Conservation (phyloP, 2,797 vertebrate genomes). For the Babyrousa celebensis region DNA sequence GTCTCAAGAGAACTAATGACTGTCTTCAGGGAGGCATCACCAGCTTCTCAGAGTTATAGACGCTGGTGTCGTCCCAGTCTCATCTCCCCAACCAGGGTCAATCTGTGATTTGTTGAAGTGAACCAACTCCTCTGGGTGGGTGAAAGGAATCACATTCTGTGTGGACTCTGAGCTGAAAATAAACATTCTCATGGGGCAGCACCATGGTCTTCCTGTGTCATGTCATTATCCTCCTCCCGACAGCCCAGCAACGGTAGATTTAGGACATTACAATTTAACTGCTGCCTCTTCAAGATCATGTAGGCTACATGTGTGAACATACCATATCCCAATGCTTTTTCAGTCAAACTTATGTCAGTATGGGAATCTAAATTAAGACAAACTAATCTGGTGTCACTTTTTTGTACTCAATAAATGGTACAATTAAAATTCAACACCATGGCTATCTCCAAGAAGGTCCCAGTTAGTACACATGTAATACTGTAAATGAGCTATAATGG, state of each 20-base stretch:
- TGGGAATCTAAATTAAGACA: slow-evolving; percentile 4
- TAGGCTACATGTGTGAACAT: neutral
- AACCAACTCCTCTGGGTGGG: neutral
- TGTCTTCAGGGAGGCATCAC: neutral
- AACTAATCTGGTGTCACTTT: neutral
- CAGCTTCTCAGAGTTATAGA: neutral
- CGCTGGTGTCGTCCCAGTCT: neutral
- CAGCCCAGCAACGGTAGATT: neutral
- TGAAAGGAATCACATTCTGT: neutral
- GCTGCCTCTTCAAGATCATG: neutral
- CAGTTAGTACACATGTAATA: neutral
- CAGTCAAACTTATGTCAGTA: neutral
- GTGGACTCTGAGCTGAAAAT: neutral
- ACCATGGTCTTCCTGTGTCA: neutral
- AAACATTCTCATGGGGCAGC: neutral
- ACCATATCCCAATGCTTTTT: neutral
- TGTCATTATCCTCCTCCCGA: neutral
- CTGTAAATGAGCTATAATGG: too few relatives aligned
- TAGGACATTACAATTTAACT: neutral
- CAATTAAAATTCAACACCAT: neutral
- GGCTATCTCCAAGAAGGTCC: neutral
- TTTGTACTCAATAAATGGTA: neutral
- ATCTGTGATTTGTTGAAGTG: slow-evolving; percentile 1
- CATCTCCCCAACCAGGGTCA: neutral
- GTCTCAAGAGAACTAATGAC: neutral